Evolutionary conservation across 2,888 invertebrate species (phyloP).

Genomic region (Drosophila monieri): DNA sequence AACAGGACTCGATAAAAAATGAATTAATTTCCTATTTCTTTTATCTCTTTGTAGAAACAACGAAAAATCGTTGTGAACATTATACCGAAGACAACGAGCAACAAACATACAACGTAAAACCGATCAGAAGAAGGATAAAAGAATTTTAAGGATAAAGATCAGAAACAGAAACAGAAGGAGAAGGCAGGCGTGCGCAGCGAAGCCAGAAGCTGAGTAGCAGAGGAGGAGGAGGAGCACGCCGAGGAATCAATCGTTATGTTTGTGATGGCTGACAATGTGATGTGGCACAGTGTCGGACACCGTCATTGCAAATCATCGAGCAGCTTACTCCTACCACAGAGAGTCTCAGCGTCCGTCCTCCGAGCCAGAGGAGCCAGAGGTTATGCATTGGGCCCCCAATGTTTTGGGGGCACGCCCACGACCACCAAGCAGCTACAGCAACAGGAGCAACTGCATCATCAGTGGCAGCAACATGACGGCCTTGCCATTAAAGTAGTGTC

Average conservation of each 20-base stretch:
- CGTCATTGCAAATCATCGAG: conserved; percentile 71
- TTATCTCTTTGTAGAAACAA: conserved; percentile 58
- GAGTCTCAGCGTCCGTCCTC: conserved; percentile 64
- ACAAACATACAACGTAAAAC: conserved; percentile 49
- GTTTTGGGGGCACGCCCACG: conserved; percentile 82
- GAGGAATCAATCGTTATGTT: conserved; percentile 78
- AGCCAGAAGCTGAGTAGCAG: conserved; percentile 16
- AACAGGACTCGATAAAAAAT: background rate
- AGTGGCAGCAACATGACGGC: conserved; percentile 55
- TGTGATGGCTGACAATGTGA: conserved; percentile 84
- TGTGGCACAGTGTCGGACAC: conserved; percentile 80
- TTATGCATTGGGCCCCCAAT: conserved; percentile 83
- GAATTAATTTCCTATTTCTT: background rate
- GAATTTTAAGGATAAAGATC: conserved; percentile 21
- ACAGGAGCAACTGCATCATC: conserved; percentile 51
- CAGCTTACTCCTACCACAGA: conserved; percentile 62
- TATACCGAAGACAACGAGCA: conserved; percentile 40
- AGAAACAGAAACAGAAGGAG: background rate
- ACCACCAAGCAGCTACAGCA: conserved; percentile 35
- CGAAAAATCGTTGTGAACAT: conserved; percentile 55
- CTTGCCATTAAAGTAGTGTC: conserved; percentile 63
- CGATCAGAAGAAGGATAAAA: background rate
- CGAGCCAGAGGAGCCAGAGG: conserved; percentile 68
- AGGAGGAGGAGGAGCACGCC: conserved; percentile 18
- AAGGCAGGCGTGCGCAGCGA: conserved; percentile 35